Base-by-base conservation (phyloP, 23 tunicate species). In the Phallusia fumigata region DNA sequence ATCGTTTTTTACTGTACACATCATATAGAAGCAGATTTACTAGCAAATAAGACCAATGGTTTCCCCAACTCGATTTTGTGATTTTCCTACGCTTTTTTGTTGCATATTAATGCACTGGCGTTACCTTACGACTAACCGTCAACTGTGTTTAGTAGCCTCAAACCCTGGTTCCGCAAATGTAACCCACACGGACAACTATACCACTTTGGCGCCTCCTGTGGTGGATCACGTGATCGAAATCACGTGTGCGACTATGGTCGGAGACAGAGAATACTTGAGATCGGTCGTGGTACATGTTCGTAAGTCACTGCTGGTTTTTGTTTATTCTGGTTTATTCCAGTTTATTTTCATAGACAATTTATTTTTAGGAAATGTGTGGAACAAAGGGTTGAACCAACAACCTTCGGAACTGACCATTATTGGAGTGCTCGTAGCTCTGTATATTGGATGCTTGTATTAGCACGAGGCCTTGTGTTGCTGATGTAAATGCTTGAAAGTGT, bases 141-240 rank as follows among this genome's bases (percentile, higher is more conserved):
- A 18, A 15, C 28, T 58, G 69, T 22, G 8, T 58, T 21, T 24
- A 58, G 69, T 24, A 8, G 3, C 69, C 13, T 21, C 26, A 58
- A 58, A 24, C 69, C 28, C 16, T 5, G 13, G 3, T 58, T 24
- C 16, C 1, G 69, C 15, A 6, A 58, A 58, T 16, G 1, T 24
- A 24, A 21, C 69, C 8, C 1, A 22, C 28, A 13, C 13, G 28
- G 16, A 5, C 69, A 58, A 22, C 3, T 21, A 58, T 24, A 6
- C 69, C 69, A 58, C 69, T 58, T 21, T 58, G 69, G 69, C 69
- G 69, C 69, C 69, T 13, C 69, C 69, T 58, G 69, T 58, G 44
- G 78, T 74, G 26, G 34, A 74, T 34, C 34, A 74, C 78, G 36
- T 34, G 78, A 30, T 74, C 40, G 30, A 74, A 74, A 32, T 74